Evolutionary conservation across 1,140 invertebrate species (phyloP).

Genomic region (Charaxes varanes): DNA sequence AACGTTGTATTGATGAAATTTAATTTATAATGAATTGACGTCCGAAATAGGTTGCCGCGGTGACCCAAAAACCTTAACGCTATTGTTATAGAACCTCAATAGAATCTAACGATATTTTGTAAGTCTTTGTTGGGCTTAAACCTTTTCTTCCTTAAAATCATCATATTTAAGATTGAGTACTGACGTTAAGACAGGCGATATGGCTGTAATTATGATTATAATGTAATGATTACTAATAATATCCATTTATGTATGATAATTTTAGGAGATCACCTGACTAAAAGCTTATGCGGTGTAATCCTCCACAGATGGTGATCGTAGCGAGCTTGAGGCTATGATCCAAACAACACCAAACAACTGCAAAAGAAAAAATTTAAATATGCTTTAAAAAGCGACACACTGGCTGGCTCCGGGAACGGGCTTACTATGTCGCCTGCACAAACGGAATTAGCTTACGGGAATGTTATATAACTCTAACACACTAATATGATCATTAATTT

Average conservation of each 20-base stretch:
- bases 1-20: neutral
- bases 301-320: constrained; percentile 75
- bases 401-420: constrained; percentile 59
- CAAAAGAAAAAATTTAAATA: constrained; percentile 75
- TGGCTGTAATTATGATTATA: too few relatives aligned
- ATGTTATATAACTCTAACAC: constrained; percentile 51
- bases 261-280: constrained; percentile 43
- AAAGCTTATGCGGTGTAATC: constrained; percentile 71
- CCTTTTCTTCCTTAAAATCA: too few relatives aligned
- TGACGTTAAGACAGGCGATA: too few relatives aligned
- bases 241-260: constrained; percentile 27
- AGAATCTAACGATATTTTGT: neutral
- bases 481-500: constrained; percentile 45
- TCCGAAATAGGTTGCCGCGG: constrained; percentile 9
- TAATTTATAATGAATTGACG: constrained; percentile 9
- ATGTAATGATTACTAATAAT: constrained; percentile 8
- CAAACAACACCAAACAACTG: constrained; percentile 76
- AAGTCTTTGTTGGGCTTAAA: neutral
- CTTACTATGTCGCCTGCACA: constrained; percentile 64
- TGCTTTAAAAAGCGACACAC: constrained; percentile 72
- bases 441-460: constrained; percentile 64
- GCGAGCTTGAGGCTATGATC: constrained; percentile 75
- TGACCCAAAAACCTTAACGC: constrained; percentile 8
- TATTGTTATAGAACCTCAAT: constrained; percentile 1
- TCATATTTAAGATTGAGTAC: too few relatives aligned